Evolutionary conservation across 2,888 invertebrate species (phyloP).

Genomic region (Tribolium freemani): DNA sequence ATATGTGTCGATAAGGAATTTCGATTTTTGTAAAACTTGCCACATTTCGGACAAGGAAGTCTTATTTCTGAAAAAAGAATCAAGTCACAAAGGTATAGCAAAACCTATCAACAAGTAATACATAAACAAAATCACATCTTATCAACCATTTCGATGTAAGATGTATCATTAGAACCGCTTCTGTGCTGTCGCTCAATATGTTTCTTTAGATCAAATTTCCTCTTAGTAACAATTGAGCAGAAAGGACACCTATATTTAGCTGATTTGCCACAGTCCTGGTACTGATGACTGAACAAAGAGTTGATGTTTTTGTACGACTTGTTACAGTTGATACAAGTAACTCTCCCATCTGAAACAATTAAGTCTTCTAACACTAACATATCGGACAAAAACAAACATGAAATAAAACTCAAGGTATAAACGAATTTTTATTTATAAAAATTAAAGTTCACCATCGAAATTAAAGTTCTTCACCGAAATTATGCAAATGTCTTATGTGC

Average conservation of each 20-base stretch:
- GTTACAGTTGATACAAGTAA: constrained; percentile 25
- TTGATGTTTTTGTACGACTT: constrained; percentile 32
- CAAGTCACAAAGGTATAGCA: background rate
- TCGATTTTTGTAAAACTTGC: constrained; percentile 48
- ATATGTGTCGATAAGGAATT: constrained; percentile 17
- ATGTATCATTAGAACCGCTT: background rate
- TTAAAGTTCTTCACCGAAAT: constrained; percentile 7
- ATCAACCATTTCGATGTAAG: background rate
- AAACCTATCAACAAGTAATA: background rate
- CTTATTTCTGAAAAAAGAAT: constrained; percentile 1
- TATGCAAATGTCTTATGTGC: constrained; percentile 69
- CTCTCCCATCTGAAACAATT: constrained; percentile 28
- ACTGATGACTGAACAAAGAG: constrained; percentile 60
- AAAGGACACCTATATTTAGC: constrained; percentile 58
- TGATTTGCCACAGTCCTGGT: constrained; percentile 66
- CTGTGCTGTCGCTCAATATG: constrained; percentile 16
- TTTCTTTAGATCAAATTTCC: constrained; percentile 24
- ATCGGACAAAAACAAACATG: background rate
- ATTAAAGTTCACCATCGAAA: too few relatives aligned
- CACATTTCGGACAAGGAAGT: constrained; percentile 44
- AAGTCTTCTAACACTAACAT: background rate
- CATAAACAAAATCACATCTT: background rate
- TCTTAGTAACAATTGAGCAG: constrained; percentile 2
- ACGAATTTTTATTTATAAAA: background rate
- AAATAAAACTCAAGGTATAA: background rate